Conservation (phyloP, 2,888 invertebrate species). For the Dynastes tityus region DNA sequence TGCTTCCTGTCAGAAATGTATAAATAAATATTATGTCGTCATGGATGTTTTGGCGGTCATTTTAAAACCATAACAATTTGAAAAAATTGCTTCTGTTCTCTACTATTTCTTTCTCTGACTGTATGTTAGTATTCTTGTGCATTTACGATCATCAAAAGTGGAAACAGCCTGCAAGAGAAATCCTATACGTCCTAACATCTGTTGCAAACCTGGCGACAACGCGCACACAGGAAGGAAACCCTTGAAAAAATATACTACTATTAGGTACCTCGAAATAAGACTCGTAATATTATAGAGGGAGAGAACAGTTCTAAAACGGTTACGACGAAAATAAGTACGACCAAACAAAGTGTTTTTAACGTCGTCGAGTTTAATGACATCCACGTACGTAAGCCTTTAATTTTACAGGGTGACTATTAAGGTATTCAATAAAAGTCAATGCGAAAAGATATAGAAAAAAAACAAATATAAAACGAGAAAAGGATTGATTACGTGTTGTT, state of each 20-base stretch:
- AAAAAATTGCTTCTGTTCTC: no score
- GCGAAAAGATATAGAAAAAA: background rate
- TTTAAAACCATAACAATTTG: no score
- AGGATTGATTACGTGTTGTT: background rate
- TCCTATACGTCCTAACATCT: slow-evolving; percentile 40
- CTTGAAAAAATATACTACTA: slow-evolving; percentile 35
- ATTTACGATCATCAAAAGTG: background rate
- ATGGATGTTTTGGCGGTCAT: no score
- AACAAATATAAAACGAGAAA: background rate
- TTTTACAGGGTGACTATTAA: background rate
- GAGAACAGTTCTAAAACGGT: background rate
- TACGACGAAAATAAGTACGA: no score
- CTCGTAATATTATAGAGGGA: slow-evolving; percentile 10
- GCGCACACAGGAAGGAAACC: slow-evolving; percentile 30
- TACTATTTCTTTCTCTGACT: no score
- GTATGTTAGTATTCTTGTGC: no score
- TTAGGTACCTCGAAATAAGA: slow-evolving; percentile 31
- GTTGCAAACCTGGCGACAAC: slow-evolving; percentile 41
- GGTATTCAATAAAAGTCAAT: background rate
- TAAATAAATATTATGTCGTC: no score
- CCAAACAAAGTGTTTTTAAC: slow-evolving; percentile 10
- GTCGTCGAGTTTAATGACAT: slow-evolving; percentile 27
- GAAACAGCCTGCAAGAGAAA: slow-evolving; percentile 20
- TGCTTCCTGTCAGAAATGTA: no score
- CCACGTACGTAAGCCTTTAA: background rate